phyloP scores from a whole-genome alignment of 2,888 invertebrate species.

The Drosophila picticornis region DNA sequence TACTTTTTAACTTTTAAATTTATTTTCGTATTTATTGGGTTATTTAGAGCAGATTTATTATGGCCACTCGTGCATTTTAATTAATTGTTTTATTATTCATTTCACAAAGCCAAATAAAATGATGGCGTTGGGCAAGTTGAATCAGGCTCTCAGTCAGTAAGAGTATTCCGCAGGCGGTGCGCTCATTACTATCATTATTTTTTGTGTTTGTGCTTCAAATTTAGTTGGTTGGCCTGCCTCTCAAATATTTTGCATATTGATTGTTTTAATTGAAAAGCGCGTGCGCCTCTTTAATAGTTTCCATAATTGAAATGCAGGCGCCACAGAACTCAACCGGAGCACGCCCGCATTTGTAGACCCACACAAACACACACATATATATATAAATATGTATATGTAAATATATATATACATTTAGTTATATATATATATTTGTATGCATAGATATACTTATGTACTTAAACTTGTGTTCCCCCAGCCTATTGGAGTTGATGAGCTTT shows the following conservation, averaged over 20 bases:
- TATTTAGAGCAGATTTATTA: neutral
- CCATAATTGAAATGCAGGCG: slow-evolving; percentile 44
- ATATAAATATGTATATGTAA: neutral
- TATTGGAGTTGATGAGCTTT: slow-evolving; percentile 58
- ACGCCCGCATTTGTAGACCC: slow-evolving; percentile 37
- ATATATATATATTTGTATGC: neutral
- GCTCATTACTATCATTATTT: neutral
- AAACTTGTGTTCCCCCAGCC: neutral
- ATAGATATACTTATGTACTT: neutral
- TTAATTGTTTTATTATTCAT: neutral
- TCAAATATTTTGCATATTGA: slow-evolving; percentile 53
- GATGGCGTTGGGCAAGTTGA: neutral
- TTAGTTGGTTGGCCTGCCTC: slow-evolving; percentile 8
- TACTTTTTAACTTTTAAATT: neutral
- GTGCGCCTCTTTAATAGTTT: slow-evolving; percentile 58
- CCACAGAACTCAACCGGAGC: slow-evolving; percentile 19
- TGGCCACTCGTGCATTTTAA: neutral
- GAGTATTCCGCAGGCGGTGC: slow-evolving; percentile 1
- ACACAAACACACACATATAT: neutral
- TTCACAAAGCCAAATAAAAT: too few relatives aligned
- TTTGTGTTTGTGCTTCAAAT: slow-evolving; percentile 1
- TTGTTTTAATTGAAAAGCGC: slow-evolving; percentile 72
- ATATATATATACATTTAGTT: neutral
- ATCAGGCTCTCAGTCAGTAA: neutral
- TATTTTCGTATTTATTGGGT: neutral